Conservation (phyloP, 2,113 vertebrate species). For the Cisticola juncidis region DNA sequence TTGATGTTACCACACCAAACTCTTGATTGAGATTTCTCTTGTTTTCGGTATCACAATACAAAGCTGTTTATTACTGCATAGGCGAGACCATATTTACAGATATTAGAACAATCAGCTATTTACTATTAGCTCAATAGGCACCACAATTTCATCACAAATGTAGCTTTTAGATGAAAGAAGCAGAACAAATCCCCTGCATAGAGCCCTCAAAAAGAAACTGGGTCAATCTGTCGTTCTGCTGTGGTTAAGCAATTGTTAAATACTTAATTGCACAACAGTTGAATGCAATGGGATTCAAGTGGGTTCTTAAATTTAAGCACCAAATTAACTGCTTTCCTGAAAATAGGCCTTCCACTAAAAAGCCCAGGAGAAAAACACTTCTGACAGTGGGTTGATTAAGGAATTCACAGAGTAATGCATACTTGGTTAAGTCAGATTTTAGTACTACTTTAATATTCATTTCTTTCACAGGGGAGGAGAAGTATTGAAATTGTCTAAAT, state of each 20-base stretch:
- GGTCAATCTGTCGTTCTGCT: background rate
- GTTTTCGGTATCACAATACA: background rate
- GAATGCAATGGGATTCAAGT: slow-evolving; percentile 24
- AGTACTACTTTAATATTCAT: background rate
- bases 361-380: background rate
- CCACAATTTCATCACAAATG: background rate
- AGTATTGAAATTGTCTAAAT: background rate
- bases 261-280: slow-evolving; percentile 1
- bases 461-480: background rate
- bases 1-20: background rate
- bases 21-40: background rate
- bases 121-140: background rate
- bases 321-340: slow-evolving; percentile 10
- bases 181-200: background rate
- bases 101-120: background rate
- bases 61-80: background rate
- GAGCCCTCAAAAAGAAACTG: background rate
- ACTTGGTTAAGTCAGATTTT: background rate
- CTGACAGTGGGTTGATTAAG: background rate
- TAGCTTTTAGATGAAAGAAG: background rate
- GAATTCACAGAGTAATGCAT: background rate
- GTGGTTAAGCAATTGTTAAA: slow-evolving; percentile 1
- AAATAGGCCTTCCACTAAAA: background rate
- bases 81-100: background rate
- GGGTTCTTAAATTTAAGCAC: slow-evolving; percentile 27